Base-by-base conservation (phyloP, 2,797 vertebrate species). In the Diglossa cyanea region DNA sequence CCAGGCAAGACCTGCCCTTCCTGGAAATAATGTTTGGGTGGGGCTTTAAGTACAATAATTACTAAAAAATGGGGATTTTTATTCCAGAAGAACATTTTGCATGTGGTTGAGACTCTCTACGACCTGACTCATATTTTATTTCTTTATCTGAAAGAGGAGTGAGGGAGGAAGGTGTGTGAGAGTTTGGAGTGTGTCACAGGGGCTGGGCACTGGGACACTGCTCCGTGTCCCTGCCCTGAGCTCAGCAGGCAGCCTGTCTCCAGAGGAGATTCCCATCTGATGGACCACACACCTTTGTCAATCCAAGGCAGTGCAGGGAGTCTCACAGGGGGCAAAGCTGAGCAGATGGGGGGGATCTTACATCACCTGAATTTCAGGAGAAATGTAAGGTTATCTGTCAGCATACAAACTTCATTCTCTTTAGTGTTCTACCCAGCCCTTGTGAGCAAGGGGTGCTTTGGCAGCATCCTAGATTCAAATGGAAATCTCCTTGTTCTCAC, bases 161-260 rank as follows among this genome's bases (percentile, higher is more conserved):
- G 2, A 48, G 15, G 65, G 24, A 66, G 26, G 35, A 75, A 8
- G 10, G 15, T 5, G 10, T 23, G 61, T 15, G 39, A 77, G 60
- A 16, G 12, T 30, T 33, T 48, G 55, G 15, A 35, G 12, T 0
- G 0, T 10, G 35, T 67, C 68, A 48, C 0, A 3, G 48, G 37
- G 45, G 39, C 9, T 7, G 4, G 35, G n/a, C 11, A 5, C n/a
- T 0, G 1, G 77, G 57, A 17, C 47, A 2, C 28, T 21, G 39
- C 45, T 39, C 37, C 10, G 1, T 7, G 6, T 13, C 66, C 35
- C 20, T 66, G 72, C 15, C 68, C 67, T 26, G 62, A 39, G 39
- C n/a, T 17, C 14, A 10, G n/a, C 37, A 37, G 33, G 26, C 62
- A 81, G 74, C 71, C 76, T 51, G 18, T 31, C 84, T 50, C 66